Percentiles rank a stretch among this genome's conserved stretches.
Conservation (phyloP, 1,140 invertebrate species). For the Brachionus paranguensis region DNA sequence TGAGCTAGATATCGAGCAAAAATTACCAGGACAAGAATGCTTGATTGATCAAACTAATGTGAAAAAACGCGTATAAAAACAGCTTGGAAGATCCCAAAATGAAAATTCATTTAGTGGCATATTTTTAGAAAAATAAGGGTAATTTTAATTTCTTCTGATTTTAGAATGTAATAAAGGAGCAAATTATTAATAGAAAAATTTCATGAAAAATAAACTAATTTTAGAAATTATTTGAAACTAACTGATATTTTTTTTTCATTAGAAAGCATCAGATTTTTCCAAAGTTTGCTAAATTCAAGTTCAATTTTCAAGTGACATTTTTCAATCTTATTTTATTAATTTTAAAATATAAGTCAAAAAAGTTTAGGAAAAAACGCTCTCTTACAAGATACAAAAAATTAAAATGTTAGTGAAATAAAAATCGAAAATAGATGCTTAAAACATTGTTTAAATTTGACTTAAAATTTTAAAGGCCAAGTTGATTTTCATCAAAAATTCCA, state of each 20-base stretch:
- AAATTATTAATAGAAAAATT: too few relatives aligned
- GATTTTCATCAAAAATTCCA: too few relatives aligned
- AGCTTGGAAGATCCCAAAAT: neutral
- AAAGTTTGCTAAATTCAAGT: too few relatives aligned
- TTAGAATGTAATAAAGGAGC: too few relatives aligned
- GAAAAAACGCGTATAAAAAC: neutral
- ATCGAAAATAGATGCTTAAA: neutral
- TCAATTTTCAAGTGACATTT: too few relatives aligned
- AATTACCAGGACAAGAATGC: neutral
- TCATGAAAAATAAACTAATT: too few relatives aligned
- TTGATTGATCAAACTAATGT: neutral
- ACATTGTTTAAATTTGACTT: neutral
- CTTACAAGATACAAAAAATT: neutral
- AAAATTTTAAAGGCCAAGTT: neutral
- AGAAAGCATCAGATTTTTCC: too few relatives aligned
- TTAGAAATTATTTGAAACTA: too few relatives aligned
- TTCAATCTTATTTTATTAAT: neutral
- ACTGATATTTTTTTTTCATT: too few relatives aligned
- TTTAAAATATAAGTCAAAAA: neutral
- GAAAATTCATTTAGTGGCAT: neutral
- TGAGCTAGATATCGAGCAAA: neutral
- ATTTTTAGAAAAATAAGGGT: neutral
- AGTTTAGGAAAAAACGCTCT: neutral
- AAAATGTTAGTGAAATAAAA: neutral
- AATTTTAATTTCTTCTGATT: neutral